These are phyloP conservation scores for Trichonephila clavata DNA, from an alignment of 1,140 invertebrate species.

Conservation along the genomic window DNA sequence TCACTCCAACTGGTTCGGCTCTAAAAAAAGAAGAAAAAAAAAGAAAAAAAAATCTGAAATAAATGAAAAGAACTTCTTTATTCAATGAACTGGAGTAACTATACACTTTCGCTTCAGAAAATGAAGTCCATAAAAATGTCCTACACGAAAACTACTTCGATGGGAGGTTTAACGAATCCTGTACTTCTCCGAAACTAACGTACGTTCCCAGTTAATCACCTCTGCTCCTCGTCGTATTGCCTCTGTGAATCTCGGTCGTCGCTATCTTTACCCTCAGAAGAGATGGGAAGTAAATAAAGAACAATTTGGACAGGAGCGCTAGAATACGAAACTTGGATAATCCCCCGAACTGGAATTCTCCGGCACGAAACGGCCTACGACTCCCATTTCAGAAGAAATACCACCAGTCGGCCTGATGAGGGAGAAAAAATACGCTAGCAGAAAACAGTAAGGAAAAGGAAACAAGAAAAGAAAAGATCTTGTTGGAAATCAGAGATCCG, in stretches of 20 bases:
- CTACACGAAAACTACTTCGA: neutral
- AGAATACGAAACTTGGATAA: slow-evolving; percentile 52
- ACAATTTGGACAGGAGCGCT: neutral
- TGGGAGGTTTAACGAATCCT: neutral
- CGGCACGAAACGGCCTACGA: neutral
- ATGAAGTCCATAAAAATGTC: neutral
- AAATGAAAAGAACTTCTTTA: too few species aligned
- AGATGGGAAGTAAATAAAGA: neutral
- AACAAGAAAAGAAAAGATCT: neutral
- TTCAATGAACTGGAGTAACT: neutral
- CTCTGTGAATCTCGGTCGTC: neutral
- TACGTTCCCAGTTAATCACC: neutral
- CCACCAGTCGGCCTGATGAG: slow-evolving; percentile 16
- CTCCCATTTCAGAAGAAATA: slow-evolving; percentile 45
- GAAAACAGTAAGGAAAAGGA: neutral
- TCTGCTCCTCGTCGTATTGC: neutral
- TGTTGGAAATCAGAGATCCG: slow-evolving; percentile 68
- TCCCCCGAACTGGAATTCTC: slow-evolving; percentile 23
- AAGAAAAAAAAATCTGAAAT: too few species aligned
- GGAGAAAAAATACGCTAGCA: neutral
- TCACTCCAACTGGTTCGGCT: too few species aligned
- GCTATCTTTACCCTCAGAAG: neutral
- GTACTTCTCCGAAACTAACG: neutral
- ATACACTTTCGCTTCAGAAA: neutral
- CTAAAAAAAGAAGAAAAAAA: too few species aligned